Conservation (phyloP, 2,797 vertebrate species). For the Podarcis lilfordi region DNA sequence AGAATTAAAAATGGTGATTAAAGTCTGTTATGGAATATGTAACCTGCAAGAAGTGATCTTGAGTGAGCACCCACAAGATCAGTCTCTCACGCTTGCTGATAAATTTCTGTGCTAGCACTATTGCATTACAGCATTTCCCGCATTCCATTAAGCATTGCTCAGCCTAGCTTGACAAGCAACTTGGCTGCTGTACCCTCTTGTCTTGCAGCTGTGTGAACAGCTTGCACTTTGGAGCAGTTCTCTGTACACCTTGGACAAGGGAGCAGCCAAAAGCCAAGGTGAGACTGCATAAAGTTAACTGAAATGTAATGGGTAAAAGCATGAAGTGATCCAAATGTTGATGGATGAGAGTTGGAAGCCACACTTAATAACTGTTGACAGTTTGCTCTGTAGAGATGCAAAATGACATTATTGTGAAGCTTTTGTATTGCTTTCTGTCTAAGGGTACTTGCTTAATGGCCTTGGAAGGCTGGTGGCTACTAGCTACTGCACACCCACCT, state of each 20-base stretch:
- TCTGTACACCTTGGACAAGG: background rate
- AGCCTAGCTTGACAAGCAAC: constrained; percentile 9
- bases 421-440: background rate
- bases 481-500: background rate
- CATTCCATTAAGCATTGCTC: constrained; percentile 22
- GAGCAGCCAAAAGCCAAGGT: constrained; percentile 23
- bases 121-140: background rate
- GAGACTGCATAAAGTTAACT: background rate
- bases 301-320: background rate
- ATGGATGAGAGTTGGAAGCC: constrained; percentile 12
- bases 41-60: background rate
- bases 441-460: background rate
- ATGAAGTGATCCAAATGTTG: background rate
- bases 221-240: background rate
- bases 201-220: constrained; percentile 12
- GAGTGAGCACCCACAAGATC: background rate
- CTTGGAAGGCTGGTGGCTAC: background rate
- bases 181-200: background rate
- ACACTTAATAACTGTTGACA: background rate
- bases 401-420: background rate
- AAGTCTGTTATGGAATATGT: background rate
- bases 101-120: background rate
- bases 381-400: background rate
- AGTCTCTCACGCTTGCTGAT: background rate
- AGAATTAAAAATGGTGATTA: background rate